Conservation (phyloP, 2,888 invertebrate species). For the Callyntrura sp. region DNA sequence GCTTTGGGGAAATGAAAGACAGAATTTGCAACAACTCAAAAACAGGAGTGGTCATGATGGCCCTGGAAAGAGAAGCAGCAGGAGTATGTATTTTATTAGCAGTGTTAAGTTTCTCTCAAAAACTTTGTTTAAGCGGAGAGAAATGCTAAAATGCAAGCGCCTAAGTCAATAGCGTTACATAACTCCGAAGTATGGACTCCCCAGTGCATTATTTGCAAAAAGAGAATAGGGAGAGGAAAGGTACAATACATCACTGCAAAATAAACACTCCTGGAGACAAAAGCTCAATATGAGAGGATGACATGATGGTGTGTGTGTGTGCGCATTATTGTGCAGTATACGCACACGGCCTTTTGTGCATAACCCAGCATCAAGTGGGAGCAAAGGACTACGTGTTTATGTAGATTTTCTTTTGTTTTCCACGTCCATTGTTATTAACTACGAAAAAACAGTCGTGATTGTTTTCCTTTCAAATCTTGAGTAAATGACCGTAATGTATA, state of each 20-base stretch:
- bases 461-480: neutral
- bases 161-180: constrained; percentile 46
- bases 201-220: constrained; percentile 58
- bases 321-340: neutral
- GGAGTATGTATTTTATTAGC: constrained; percentile 34
- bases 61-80: neutral
- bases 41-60: no score
- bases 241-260: constrained; percentile 9
- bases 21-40: neutral
- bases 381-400: neutral
- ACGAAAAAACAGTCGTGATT: neutral
- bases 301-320: no score
- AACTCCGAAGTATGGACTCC: constrained; percentile 45
- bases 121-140: neutral
- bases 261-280: constrained; percentile 27
- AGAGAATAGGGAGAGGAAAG: neutral
- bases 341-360: neutral
- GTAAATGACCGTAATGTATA: constrained; percentile 29
- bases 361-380: neutral
- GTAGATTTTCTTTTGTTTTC: constrained; percentile 11
- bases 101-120: neutral
- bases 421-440: neutral
- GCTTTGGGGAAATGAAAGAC: constrained; percentile 4
- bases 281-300: constrained; percentile 6
- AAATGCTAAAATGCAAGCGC: neutral